Conservation (phyloP, 2,888 invertebrate species). For the Ametastegia equiseti region DNA sequence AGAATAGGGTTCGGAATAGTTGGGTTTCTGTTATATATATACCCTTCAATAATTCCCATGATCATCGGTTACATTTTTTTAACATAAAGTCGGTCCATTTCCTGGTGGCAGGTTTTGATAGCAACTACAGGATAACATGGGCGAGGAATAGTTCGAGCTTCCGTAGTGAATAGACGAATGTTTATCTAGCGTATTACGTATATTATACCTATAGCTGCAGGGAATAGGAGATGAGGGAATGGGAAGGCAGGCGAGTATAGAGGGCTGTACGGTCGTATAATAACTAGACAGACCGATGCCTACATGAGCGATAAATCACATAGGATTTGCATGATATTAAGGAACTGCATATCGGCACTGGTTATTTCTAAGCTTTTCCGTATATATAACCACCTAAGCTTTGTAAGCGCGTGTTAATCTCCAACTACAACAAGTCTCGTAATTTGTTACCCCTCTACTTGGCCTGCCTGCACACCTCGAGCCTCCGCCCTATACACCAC, state of each 20-base stretch:
- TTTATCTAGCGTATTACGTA: conserved; percentile 16
- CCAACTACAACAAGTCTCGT: conserved; percentile 42
- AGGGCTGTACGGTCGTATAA: neutral
- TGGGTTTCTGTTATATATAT: too few species aligned
- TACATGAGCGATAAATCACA: conserved; percentile 39
- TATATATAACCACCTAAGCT: too few species aligned
- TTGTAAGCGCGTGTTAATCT: conserved; percentile 43
- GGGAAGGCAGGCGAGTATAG: neutral
- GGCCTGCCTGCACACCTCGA: neutral
- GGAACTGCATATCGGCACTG: conserved; percentile 24
- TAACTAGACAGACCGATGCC: conserved; percentile 9
- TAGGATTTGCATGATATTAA: conserved; percentile 42
- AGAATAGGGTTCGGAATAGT: too few species aligned
- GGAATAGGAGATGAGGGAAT: too few species aligned
- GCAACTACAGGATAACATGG: neutral
- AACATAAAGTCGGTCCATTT: too few species aligned
- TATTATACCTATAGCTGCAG: too few species aligned
- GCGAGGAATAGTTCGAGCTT: conserved; percentile 14
- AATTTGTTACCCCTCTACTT: conserved; percentile 38
- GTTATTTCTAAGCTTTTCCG: conserved; percentile 34
- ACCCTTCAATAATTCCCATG: too few species aligned
- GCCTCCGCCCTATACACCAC: neutral
- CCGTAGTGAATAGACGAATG: conserved; percentile 21
- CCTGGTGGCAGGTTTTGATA: neutral
- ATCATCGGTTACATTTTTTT: too few species aligned